These are phyloP conservation scores for Schizothorax lantsangensis DNA, from an alignment of 2,797 vertebrate species.

Conservation along the genomic window DNA sequence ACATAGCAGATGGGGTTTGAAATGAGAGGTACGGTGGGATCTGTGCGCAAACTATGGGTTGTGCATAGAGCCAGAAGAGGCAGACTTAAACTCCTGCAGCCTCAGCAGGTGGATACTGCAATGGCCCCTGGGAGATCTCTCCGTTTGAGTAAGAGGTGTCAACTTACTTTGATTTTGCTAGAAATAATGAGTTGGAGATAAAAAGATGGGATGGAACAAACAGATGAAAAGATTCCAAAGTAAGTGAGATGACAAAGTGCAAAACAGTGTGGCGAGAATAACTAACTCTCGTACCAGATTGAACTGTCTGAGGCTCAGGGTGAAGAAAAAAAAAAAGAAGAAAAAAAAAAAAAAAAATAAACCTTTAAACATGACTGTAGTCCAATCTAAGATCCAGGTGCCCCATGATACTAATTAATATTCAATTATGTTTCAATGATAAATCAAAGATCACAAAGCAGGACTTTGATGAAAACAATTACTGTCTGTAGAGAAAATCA, in stretches of 20 bases:
- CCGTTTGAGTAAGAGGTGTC: slow-evolving; percentile 10
- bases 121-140: slow-evolving; percentile 39
- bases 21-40: neutral
- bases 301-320: neutral
- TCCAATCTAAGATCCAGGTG: neutral
- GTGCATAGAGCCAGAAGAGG: slow-evolving; percentile 9
- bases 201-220: slow-evolving; percentile 15
- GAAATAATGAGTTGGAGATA: slow-evolving; percentile 39
- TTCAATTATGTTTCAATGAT: slow-evolving; percentile 6
- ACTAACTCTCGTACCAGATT: neutral
- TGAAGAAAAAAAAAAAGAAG: neutral
- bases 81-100: slow-evolving; percentile 10
- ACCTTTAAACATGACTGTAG: neutral
- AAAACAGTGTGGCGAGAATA: neutral
- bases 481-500: neutral
- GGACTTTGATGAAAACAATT: neutral
- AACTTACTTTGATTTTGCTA: slow-evolving; percentile 46
- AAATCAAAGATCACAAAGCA: slow-evolving; percentile 15
- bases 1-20: slow-evolving; percentile 39
- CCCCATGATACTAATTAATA: slow-evolving; percentile 7
- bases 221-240: slow-evolving; percentile 28
- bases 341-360: too few relatives aligned
- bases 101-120: slow-evolving; percentile 13
- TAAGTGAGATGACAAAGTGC: slow-evolving; percentile 23
- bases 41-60: neutral